Base-by-base conservation (phyloP, 2,797 vertebrate genomes). In the Macrochelys suwanniensis region DNA sequence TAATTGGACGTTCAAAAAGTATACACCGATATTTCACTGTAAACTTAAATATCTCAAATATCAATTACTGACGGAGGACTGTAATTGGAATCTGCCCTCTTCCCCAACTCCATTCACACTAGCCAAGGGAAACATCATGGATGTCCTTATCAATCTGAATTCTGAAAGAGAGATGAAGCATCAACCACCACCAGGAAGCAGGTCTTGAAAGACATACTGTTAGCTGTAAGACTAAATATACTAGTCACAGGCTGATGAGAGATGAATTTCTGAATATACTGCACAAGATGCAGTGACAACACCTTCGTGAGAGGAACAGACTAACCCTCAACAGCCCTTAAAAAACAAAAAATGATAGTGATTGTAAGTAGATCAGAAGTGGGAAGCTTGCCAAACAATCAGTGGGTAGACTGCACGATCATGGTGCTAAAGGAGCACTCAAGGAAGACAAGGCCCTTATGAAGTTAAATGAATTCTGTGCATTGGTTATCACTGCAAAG, bases 11-110 rank as follows among this genome's bases (percentile, higher is more conserved):
- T 77, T 77, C 26, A 49, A 77, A 77, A 71, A 23, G 31, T 42
- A 42, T 37, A 68, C n/a, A 71, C 19, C 10, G 19, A 42, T 42
- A 71, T 42, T 71, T 71, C n/a, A 71, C n/a, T 42, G 19, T 42
- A 37, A 68, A 37, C 33, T 68, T 68, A 25, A 42, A 42, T 42
- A 77, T 77, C 28, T 77, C 74, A 49, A 11, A 74, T 16, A 33
- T 33, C 37, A 74, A 17, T 28, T 80, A 83, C 65, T 93, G 74
- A 77, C 74, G 68, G 49, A 79, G 89, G 50, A 89, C 76, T 92
- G 47, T 5, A 96, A 93, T 11, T 61, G 78, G 59, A 68, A n/a
- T 54, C 83, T 92, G 91, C 88, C 94, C 93, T 96, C 91, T 94
- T 84, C 92, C 92, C 94, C 82, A 94, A 88, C 95, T 53, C 79